phyloP scores from a whole-genome alignment of 2,797 vertebrate genomes.

The Notamacropus eugenii region DNA sequence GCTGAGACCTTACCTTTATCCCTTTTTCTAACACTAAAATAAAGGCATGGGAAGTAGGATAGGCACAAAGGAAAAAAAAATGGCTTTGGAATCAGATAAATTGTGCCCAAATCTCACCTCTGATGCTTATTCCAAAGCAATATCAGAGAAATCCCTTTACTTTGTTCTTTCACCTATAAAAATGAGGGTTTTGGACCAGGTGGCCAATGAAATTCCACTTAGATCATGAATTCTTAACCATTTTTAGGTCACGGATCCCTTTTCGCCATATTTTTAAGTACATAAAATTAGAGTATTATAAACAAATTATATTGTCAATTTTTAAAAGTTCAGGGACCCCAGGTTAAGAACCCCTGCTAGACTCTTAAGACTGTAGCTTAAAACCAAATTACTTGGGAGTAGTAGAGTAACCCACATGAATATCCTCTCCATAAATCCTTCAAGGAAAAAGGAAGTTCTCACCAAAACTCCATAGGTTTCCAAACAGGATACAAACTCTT shows the following conservation, averaged over 20 bases:
- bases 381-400: background rate
- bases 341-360: background rate
- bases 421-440: background rate
- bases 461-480: background rate
- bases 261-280: background rate
- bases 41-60: background rate
- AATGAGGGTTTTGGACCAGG: background rate
- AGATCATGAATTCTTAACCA: background rate
- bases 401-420: background rate
- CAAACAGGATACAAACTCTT: constrained; percentile 14
- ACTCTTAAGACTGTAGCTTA: background rate
- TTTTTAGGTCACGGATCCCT: background rate
- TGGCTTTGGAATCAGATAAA: background rate
- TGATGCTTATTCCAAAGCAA: background rate
- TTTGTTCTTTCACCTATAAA: background rate
- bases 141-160: background rate
- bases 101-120: background rate
- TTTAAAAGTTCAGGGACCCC: background rate
- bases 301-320: background rate
- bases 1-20: background rate
- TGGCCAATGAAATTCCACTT: background rate
- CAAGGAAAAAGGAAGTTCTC: constrained; percentile 1
- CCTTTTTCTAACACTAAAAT: background rate
- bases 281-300: background rate
- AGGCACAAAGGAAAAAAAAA: background rate